Conservation (phyloP, 2,888 invertebrate species). For the Tetragonula carbonaria region DNA sequence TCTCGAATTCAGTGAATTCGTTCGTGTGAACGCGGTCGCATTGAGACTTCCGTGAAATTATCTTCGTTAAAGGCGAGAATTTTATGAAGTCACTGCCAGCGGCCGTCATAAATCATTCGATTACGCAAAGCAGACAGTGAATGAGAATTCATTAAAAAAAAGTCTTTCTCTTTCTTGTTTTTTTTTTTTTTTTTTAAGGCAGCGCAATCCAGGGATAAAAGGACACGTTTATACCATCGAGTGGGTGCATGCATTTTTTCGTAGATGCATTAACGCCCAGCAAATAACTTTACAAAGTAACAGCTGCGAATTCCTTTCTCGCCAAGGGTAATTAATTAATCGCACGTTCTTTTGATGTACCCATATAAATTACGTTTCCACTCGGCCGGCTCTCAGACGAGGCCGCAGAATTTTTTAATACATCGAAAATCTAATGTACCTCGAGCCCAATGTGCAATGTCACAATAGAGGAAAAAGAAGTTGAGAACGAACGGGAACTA, state of each 20-base stretch:
- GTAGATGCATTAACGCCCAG: conserved; percentile 16
- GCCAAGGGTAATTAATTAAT: conserved; percentile 57
- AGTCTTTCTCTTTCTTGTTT: background rate
- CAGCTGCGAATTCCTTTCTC: conserved; percentile 24
- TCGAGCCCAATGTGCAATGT: conserved; percentile 20
- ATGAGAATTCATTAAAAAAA: conserved; percentile 14
- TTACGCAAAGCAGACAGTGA: conserved; percentile 13
- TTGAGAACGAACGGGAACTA: background rate
- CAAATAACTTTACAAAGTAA: conserved; percentile 44
- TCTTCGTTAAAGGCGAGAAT: conserved; percentile 25
- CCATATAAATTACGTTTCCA: conserved; percentile 60
- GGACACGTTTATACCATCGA: conserved; percentile 11
- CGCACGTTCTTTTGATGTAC: conserved; percentile 56
- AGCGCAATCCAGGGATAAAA: background rate
- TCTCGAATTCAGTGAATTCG: background rate
- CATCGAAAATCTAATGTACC: conserved; percentile 45
- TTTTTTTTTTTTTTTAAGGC: background rate
- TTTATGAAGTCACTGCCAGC: background rate
- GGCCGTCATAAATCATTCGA: conserved; percentile 27
- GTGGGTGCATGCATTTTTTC: conserved; percentile 12
- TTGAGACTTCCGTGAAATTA: background rate
- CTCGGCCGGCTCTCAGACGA: conserved; percentile 40
- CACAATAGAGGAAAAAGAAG: background rate
- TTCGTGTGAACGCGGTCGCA: background rate
- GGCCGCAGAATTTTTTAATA: conserved; percentile 51